Percentiles rank a stretch among this genome's conserved stretches.
These are phyloP conservation scores for Polyommatus icarus DNA, from an alignment of 2,888 invertebrate species.

Conservation along the genomic window DNA sequence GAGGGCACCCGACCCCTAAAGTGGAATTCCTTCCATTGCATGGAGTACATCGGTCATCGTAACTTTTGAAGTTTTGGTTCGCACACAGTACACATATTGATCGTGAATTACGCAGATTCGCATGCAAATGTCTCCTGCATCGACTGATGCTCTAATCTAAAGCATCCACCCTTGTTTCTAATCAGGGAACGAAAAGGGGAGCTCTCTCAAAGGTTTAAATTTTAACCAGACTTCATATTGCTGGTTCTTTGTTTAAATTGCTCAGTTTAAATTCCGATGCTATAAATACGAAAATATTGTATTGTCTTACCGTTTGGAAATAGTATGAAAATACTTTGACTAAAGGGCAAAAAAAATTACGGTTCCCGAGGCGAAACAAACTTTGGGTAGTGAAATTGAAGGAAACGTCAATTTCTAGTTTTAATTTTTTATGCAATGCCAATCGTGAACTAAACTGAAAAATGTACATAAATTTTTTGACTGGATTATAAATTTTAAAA, in stretches of 20 bases:
- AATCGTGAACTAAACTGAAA: too few relatives aligned
- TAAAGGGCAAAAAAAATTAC: too few relatives aligned
- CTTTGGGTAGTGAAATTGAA: too few relatives aligned
- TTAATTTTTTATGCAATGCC: too few relatives aligned
- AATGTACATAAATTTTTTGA: too few relatives aligned
- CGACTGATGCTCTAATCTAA: not conserved
- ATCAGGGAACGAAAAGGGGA: constrained; percentile 8
- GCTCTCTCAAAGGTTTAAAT: not conserved
- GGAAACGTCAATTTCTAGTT: too few relatives aligned
- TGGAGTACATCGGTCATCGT: not conserved
- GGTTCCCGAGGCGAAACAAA: too few relatives aligned
- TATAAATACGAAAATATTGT: too few relatives aligned
- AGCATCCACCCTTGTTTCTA: constrained; percentile 6
- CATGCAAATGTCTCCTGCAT: constrained; percentile 2
- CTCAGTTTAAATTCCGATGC: not conserved
- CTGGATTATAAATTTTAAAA: too few relatives aligned
- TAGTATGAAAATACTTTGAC: too few relatives aligned
- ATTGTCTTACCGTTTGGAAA: too few relatives aligned
- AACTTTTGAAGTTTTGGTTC: not conserved
- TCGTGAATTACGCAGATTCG: not conserved
- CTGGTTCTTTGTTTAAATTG: not conserved
- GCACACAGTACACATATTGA: not conserved
- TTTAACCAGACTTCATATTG: not conserved
- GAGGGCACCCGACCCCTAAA: too few relatives aligned
- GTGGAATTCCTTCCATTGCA: not conserved